phyloP scores from a whole-genome alignment of 2,888 invertebrate species.

The Cetonia aurata region DNA sequence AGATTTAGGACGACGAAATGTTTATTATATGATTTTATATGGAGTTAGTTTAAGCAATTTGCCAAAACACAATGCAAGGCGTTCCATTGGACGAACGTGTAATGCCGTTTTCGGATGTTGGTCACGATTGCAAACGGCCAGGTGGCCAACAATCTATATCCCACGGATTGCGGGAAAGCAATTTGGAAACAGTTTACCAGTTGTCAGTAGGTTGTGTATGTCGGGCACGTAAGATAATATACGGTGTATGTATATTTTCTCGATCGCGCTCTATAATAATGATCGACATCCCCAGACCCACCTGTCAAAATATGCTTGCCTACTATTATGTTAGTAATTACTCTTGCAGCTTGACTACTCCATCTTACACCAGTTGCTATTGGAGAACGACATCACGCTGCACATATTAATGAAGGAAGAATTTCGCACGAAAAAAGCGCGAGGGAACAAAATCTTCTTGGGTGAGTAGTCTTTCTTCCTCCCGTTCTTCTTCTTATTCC shows the following conservation, averaged over 20 bases:
- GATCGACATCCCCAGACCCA: constrained; percentile 46
- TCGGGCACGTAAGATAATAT: constrained; percentile 55
- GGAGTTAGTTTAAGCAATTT: constrained; percentile 48
- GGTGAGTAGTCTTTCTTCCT: constrained; percentile 69
- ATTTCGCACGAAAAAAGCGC: constrained; percentile 80
- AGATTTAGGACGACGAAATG: constrained; percentile 41
- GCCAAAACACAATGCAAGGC: constrained; percentile 50
- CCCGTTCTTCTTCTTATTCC: constrained; percentile 36
- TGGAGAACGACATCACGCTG: constrained; percentile 84
- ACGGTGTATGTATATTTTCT: constrained; percentile 54
- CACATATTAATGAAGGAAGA: constrained; percentile 88
- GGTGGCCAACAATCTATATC: constrained; percentile 54
- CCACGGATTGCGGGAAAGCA: constrained; percentile 53
- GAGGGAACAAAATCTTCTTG: constrained; percentile 80
- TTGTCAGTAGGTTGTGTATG: constrained; percentile 56
- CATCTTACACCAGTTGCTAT: constrained; percentile 83
- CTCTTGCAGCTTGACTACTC: constrained; percentile 80
- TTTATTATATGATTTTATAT: constrained; percentile 48
- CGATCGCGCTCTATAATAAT: constrained; percentile 48
- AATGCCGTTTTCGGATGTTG: constrained; percentile 51
- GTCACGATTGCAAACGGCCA: constrained; percentile 51
- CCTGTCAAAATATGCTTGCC: constrained; percentile 28
- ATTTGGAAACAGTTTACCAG: constrained; percentile 56
- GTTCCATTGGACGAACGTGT: constrained; percentile 43
- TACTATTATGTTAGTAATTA: constrained; percentile 46